A percentile compares a stretch with the other conserved stretches of the same genome.
These are phyloP conservation scores for Chloroceryle aenea DNA, from an alignment of 2,113 vertebrate genomes.

Conservation along the genomic window DNA sequence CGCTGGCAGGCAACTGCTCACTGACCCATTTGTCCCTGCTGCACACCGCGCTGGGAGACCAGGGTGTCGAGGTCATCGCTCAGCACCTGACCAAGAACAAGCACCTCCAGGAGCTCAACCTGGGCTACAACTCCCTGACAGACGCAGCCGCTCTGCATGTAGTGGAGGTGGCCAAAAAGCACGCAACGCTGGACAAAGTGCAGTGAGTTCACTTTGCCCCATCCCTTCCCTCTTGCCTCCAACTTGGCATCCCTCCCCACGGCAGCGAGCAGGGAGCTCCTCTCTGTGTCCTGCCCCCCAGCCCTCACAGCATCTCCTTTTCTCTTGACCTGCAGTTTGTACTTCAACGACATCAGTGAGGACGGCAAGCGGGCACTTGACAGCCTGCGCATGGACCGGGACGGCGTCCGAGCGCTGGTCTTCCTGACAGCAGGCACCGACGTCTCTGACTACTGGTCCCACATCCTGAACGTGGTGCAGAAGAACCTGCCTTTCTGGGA, in stretches of 20 bases:
- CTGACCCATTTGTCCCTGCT: slow-evolving; percentile 86
- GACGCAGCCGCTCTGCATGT: slow-evolving; percentile 83
- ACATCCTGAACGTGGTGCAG: slow-evolving; percentile 86
- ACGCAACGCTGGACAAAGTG: slow-evolving; percentile 82
- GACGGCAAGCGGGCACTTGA: slow-evolving; percentile 84
- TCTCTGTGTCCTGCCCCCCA: background rate
- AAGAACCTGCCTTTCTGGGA: slow-evolving; percentile 90
- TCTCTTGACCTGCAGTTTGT: slow-evolving; percentile 79
- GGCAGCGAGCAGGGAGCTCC: background rate
- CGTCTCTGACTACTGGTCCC: slow-evolving; percentile 88
- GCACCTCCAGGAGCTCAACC: slow-evolving; percentile 87
- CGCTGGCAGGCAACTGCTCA: slow-evolving; percentile 81
- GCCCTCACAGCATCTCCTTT: background rate
- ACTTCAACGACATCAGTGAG: slow-evolving; percentile 92
- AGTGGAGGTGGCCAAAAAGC: slow-evolving; percentile 86
- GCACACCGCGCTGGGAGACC: slow-evolving; percentile 87
- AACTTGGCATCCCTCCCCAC: background rate
- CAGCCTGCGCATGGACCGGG: slow-evolving; percentile 66
- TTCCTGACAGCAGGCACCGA: slow-evolving; percentile 89
- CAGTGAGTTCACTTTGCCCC: slow-evolving; percentile 77
- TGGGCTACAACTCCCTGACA: slow-evolving; percentile 91
- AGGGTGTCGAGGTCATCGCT: slow-evolving; percentile 80
- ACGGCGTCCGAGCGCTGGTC: slow-evolving; percentile 82
- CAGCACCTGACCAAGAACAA: slow-evolving; percentile 75
- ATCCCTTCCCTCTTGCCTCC: accelerated